These are phyloP conservation scores for Myripristis murdjan DNA, from an alignment of 2,797 vertebrate genomes.

Conservation along the genomic window DNA sequence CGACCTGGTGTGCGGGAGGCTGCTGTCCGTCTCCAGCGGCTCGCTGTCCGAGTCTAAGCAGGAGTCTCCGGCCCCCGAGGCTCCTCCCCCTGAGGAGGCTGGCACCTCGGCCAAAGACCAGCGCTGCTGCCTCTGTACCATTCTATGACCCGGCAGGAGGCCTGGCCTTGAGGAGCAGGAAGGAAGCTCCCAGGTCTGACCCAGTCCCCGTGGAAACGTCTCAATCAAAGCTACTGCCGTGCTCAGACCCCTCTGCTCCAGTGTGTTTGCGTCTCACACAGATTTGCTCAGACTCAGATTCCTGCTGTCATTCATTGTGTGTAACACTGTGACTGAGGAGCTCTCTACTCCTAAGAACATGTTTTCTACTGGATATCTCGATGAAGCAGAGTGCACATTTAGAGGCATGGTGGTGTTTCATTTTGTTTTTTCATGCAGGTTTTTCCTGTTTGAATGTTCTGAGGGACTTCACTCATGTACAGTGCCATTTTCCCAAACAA, in stretches of 20 bases:
- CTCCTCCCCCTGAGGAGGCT: conserved; percentile 23
- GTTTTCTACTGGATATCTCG: not conserved
- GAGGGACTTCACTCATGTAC: not conserved
- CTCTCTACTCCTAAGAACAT: not conserved
- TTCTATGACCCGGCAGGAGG: conserved; percentile 70
- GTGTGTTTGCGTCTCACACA: not conserved
- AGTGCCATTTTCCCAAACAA: not conserved
- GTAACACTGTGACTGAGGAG: not conserved
- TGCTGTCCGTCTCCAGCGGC: conserved; percentile 90
- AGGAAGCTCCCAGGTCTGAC: not conserved
- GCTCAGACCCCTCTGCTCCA: not conserved
- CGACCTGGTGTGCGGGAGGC: conserved; percentile 92
- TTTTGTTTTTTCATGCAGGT: not conserved
- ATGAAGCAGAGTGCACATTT: not conserved
- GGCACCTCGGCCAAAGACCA: conserved; percentile 26
- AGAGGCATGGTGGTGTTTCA: not conserved
- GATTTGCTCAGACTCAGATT: too few species aligned
- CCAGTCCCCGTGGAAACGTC: too few species aligned
- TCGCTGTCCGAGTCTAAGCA: conserved; percentile 90
- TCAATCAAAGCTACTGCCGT: too few species aligned
- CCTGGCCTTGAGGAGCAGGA: not conserved
- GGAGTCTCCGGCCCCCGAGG: conserved; percentile 44
- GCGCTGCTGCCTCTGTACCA: conserved; percentile 77
- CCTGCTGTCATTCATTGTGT: too few species aligned
- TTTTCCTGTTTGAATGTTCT: not conserved